phyloP scores from a whole-genome alignment of 1,140 invertebrate species.

The Brachionus rubens region DNA sequence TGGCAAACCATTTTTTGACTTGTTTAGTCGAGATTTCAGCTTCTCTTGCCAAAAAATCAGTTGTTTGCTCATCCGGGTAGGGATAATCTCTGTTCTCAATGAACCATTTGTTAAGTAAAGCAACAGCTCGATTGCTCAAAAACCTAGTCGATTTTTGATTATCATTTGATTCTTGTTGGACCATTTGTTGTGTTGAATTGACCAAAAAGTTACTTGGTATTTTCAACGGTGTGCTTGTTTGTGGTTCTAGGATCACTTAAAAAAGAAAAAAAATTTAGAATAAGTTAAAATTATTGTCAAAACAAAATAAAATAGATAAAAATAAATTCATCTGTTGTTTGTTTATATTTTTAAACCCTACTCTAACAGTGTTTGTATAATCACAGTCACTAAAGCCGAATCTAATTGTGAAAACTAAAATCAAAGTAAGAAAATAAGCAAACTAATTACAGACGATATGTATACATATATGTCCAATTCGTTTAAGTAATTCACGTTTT shows the following conservation, averaged over 20 bases:
- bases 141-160: constrained; percentile 34
- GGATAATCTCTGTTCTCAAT: constrained; percentile 42
- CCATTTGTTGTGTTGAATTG: neutral
- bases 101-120: constrained; percentile 37
- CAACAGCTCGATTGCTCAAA: constrained; percentile 3
- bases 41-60: constrained; percentile 32
- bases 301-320: neutral
- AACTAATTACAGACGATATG: neutral
- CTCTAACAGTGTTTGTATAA: constrained; percentile 4
- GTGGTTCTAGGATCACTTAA: constrained; percentile 16
- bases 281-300: neutral
- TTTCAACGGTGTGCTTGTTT: constrained; percentile 26
- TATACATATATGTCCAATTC: neutral
- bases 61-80: constrained; percentile 44
- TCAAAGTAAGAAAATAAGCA: neutral
- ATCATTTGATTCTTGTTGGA: constrained; percentile 9
- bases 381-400: constrained; percentile 1
- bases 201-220: neutral
- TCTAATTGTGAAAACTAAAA: constrained; percentile 21
- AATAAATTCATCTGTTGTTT: neutral
- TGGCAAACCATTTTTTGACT: constrained; percentile 47
- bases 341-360: neutral
- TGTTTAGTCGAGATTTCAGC: constrained; percentile 45
- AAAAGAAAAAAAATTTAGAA: neutral
- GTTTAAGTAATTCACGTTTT: constrained; percentile 7